These are phyloP conservation scores for Coreius guichenoti DNA, from an alignment of 2,797 vertebrate genomes.

Conservation along the genomic window DNA sequence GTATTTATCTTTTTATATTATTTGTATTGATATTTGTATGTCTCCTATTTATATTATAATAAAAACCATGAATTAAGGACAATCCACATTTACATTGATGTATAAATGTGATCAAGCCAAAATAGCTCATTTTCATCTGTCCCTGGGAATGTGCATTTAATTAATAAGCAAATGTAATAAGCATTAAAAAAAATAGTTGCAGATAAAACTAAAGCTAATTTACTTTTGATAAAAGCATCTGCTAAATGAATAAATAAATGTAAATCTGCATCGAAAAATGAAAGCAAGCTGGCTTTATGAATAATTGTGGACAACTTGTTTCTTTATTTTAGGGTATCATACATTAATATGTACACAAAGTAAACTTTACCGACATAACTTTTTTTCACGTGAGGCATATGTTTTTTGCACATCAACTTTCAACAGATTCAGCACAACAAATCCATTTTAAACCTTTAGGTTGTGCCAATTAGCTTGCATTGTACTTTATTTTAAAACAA, in stretches of 20 bases:
- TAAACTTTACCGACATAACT: slow-evolving; percentile 44
- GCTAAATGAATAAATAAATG: neutral
- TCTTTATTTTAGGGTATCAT: slow-evolving; percentile 49
- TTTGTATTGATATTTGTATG: no score
- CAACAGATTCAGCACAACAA: slow-evolving; percentile 18
- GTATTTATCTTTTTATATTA: no score
- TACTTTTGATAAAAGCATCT: neutral
- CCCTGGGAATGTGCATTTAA: neutral
- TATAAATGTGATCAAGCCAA: neutral
- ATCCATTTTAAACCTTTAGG: neutral
- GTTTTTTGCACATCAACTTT: slow-evolving; percentile 16
- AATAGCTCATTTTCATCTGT: neutral
- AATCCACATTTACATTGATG: neutral
- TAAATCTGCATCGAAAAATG: slow-evolving; percentile 2
- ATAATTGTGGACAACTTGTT: neutral
- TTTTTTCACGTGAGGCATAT: neutral
- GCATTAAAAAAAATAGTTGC: neutral
- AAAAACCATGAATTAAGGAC: neutral
- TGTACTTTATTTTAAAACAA: slow-evolving; percentile 29
- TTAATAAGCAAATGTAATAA: neutral
- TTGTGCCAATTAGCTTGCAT: slow-evolving; percentile 15
- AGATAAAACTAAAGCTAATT: neutral
- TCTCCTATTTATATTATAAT: no score
- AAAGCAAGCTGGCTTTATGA: slow-evolving; percentile 4
- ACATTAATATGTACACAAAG: slow-evolving; percentile 51